Evolutionary conservation across 2,888 invertebrate genomes (phyloP).

Genomic region (Crematogaster levior): DNA sequence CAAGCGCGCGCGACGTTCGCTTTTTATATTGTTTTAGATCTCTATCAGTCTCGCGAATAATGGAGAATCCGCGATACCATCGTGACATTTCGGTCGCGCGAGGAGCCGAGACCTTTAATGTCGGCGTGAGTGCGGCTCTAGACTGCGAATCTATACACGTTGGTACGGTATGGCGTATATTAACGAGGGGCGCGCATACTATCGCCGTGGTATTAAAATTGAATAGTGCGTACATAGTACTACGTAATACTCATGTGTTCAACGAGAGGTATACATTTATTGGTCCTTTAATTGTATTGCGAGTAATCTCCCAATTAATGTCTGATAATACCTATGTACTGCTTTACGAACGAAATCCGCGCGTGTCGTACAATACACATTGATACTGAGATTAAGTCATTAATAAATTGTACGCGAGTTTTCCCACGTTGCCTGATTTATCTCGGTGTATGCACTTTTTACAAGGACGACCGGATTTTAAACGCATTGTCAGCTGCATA

Average conservation of each 20-base stretch:
- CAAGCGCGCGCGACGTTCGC: conserved; percentile 1
- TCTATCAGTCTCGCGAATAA: conserved; percentile 43
- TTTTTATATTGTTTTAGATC: conserved; percentile 48
- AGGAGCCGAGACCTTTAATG: conserved; percentile 58
- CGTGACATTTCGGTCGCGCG: conserved; percentile 67
- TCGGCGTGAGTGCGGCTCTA: conserved; percentile 46
- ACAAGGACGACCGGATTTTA: conserved; percentile 13
- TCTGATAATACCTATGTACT: background rate
- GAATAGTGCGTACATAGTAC: conserved; percentile 16
- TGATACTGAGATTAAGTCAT: conserved; percentile 6
- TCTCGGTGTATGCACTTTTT: background rate
- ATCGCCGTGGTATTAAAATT: conserved; percentile 49
- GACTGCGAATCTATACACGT: conserved; percentile 31
- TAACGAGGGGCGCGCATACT: conserved; percentile 35
- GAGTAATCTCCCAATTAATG: conserved; percentile 6
- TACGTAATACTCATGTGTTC: conserved; percentile 46
- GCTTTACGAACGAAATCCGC: background rate
- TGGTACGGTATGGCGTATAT: conserved; percentile 5
- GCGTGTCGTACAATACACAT: background rate
- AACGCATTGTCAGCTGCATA: background rate
- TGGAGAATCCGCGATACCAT: conserved; percentile 56
- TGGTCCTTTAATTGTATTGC: conserved; percentile 59
- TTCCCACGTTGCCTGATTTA: background rate
- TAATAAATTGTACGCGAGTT: background rate
- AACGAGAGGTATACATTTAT: conserved; percentile 55